phyloP scores from a whole-genome alignment of 2,113 vertebrate genomes.

The Apaloderma vittatum region DNA sequence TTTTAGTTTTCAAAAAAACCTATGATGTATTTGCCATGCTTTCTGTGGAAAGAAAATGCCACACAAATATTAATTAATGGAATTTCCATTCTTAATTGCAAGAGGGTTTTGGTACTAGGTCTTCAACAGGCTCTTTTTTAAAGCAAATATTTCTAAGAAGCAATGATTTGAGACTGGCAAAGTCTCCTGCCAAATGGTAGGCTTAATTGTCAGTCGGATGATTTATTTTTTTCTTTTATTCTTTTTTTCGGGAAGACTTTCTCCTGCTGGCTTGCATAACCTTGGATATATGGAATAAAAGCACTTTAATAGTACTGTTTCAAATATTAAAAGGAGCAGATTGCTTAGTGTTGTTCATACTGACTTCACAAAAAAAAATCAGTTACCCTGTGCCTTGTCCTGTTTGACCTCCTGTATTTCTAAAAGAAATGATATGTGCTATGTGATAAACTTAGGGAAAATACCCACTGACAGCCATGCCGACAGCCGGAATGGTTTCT shows the following conservation, averaged over 20 bases:
- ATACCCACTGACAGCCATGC: background rate
- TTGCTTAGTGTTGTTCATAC: background rate
- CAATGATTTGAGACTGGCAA: background rate
- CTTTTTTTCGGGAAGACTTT: background rate
- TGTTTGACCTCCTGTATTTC: background rate
- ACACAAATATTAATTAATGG: background rate
- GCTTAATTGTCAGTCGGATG: background rate
- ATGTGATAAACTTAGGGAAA: background rate
- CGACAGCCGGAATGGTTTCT: background rate
- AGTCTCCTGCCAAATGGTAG: background rate
- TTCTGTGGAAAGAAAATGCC: background rate
- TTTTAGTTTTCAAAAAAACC: background rate
- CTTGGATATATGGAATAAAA: background rate
- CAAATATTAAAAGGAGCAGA: background rate
- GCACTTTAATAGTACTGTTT: background rate
- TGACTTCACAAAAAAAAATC: background rate
- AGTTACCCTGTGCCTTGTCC: background rate
- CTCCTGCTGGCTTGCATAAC: background rate
- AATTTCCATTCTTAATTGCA: background rate
- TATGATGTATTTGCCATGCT: background rate
- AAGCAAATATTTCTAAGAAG: background rate
- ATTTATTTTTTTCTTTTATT: background rate
- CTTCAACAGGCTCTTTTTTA: background rate
- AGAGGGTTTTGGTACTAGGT: fast-evolving
- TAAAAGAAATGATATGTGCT: background rate